Percentiles rank a stretch among this genome's conserved stretches.
Evolutionary conservation across 64 coral and sea anemone species (phyloP).

Genomic region (Montipora efflorescens): DNA sequence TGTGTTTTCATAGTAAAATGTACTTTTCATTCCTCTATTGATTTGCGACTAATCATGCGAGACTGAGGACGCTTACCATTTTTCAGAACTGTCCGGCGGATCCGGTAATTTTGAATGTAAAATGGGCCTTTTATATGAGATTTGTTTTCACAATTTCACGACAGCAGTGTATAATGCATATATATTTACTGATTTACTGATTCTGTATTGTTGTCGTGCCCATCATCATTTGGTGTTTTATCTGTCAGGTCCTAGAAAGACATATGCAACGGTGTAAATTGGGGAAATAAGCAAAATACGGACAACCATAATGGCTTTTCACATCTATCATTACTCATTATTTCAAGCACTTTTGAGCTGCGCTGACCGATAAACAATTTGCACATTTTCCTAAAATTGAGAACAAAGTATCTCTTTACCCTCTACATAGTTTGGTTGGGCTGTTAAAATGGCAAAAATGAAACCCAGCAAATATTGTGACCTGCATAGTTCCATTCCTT

Average conservation of each 20-base stretch:
- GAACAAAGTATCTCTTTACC: slow-evolving; percentile 17
- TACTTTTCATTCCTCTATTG: slow-evolving; percentile 53
- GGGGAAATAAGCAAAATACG: slow-evolving; percentile 10
- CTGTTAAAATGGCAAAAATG: slow-evolving; percentile 17
- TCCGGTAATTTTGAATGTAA: slow-evolving; percentile 57
- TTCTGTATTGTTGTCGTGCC: slow-evolving; percentile 34
- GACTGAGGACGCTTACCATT: slow-evolving; percentile 60
- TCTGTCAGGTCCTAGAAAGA: not conserved
- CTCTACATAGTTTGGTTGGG: slow-evolving; percentile 15
- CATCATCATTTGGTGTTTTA: slow-evolving; percentile 21
- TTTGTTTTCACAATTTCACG: slow-evolving; percentile 54
- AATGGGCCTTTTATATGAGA: slow-evolving; percentile 60
- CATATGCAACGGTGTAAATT: slow-evolving; percentile 14
- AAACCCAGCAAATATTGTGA: slow-evolving; percentile 14
- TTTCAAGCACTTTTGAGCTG: slow-evolving; percentile 7
- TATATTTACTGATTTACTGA: slow-evolving; percentile 56
- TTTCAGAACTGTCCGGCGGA: slow-evolving; percentile 53
- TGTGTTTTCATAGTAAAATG: slow-evolving; percentile 56
- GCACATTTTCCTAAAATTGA: slow-evolving; percentile 23
- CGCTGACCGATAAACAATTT: slow-evolving; percentile 22
- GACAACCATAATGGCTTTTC: slow-evolving; percentile 21
- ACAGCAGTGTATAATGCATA: slow-evolving; percentile 44
- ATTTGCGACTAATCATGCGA: slow-evolving; percentile 50
- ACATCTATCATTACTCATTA: slow-evolving; percentile 19
- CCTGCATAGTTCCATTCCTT: slow-evolving; percentile 24